phyloP scores from a whole-genome alignment of 2,888 invertebrate genomes.

The Philhelius pedissequus region DNA sequence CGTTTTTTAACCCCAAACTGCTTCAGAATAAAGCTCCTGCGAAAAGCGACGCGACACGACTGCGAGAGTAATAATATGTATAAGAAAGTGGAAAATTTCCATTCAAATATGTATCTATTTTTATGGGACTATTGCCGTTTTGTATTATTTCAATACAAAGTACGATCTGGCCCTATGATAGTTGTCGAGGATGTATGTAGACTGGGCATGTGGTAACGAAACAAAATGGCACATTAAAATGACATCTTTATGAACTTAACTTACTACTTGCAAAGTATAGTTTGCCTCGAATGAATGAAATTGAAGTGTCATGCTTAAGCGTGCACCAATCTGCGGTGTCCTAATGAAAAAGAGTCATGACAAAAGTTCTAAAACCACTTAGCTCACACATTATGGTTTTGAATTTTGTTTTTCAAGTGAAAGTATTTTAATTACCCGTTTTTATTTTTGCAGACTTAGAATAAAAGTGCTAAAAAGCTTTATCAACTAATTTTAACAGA shows the following conservation, averaged over 20 bases:
- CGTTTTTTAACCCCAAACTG: slow-evolving; percentile 1
- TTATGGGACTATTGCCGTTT: slow-evolving; percentile 44
- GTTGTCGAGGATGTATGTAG: neutral
- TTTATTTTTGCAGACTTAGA: too few relatives aligned
- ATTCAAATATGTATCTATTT: slow-evolving; percentile 50
- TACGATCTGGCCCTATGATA: neutral
- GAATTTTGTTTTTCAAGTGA: too few relatives aligned
- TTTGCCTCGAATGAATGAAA: too few relatives aligned
- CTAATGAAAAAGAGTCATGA: too few relatives aligned
- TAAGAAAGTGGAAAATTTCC: slow-evolving; percentile 43
- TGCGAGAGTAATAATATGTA: neutral
- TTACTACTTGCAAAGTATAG: slow-evolving; percentile 47
- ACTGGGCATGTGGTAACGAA: neutral
- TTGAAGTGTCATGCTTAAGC: too few relatives aligned
- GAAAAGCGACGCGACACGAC: too few relatives aligned
- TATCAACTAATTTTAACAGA: too few relatives aligned
- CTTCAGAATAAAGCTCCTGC: neutral
- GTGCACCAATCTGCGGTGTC: too few relatives aligned
- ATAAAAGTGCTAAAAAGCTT: too few relatives aligned
- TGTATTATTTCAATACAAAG: slow-evolving; percentile 45
- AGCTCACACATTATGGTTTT: too few relatives aligned
- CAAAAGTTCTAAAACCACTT: too few relatives aligned
- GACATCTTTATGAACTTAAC: slow-evolving; percentile 52
- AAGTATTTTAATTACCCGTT: too few relatives aligned
- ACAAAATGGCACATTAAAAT: slow-evolving; percentile 12